Evolutionary conservation across 2,888 invertebrate genomes (phyloP).

Genomic region (Troglohyphantes excavatus): DNA sequence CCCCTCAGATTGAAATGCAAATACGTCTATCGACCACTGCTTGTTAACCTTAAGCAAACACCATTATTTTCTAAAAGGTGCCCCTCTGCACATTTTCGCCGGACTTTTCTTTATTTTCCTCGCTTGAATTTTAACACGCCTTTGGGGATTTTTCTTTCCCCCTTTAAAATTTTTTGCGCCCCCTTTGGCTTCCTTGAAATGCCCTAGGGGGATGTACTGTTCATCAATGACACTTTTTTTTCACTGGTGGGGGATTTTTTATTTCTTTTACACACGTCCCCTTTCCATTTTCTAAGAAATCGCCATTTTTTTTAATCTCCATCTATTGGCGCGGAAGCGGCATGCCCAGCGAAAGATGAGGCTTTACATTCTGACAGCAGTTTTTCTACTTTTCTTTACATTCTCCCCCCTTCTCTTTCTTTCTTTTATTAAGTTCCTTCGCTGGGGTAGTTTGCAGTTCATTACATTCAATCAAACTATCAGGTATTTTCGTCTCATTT

Average conservation of each 20-base stretch:
- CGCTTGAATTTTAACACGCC: slow-evolving; percentile 26
- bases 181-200: slow-evolving; percentile 46
- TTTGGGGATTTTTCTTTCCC: slow-evolving; percentile 24
- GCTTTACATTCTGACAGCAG: slow-evolving; percentile 65
- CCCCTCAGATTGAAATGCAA: slow-evolving; percentile 20
- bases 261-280: slow-evolving; percentile 39
- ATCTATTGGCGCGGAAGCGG: slow-evolving; percentile 55
- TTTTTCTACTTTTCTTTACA: slow-evolving; percentile 12
- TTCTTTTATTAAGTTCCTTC: slow-evolving; percentile 50
- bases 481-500: slow-evolving; percentile 39
- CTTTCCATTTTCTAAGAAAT: slow-evolving; percentile 67
- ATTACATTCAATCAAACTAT: slow-evolving; percentile 71
- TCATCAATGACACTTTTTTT: slow-evolving; percentile 61
- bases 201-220: slow-evolving; percentile 50
- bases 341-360: slow-evolving; percentile 59
- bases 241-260: slow-evolving; percentile 10
- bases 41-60: slow-evolving; percentile 6
- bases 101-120: slow-evolving; percentile 16
- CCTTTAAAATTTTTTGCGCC: neutral
- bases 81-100: slow-evolving; percentile 7
- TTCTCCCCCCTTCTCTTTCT: slow-evolving; percentile 2
- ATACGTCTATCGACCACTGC: neutral
- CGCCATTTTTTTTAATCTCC: slow-evolving; percentile 49
- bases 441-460: slow-evolving; percentile 65
- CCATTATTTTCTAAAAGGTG: neutral